phyloP scores from a whole-genome alignment of 2,113 vertebrate species.

The Prunella himalayana region DNA sequence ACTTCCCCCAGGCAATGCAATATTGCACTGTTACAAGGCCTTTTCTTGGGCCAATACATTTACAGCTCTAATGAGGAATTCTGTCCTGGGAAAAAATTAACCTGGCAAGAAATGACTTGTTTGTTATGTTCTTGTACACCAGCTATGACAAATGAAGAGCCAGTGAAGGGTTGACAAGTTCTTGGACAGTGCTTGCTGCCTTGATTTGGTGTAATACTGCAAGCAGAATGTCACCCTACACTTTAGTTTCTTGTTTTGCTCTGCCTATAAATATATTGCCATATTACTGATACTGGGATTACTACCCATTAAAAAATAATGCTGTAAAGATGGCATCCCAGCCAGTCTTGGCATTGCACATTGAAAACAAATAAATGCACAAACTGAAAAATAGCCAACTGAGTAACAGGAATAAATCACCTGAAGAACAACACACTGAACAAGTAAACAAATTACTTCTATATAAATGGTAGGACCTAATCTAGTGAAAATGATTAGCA shows the following conservation, averaged over 20 bases:
- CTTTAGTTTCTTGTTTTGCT: conserved; percentile 16
- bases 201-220: not conserved
- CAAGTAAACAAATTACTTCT: conserved; percentile 12
- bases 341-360: conserved; percentile 5
- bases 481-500: not conserved
- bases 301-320: conserved; percentile 48
- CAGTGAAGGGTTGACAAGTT: conserved; percentile 22
- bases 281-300: conserved; percentile 13
- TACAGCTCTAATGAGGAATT: conserved; percentile 21
- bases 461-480: not conserved
- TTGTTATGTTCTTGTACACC: conserved; percentile 2
- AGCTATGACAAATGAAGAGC: conserved; percentile 45
- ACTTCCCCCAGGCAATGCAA: not conserved
- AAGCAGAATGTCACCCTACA: not conserved
- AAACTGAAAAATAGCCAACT: conserved; percentile 49
- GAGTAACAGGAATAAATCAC: conserved; percentile 37
- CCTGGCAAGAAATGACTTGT: conserved; percentile 22
- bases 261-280: conserved; percentile 12
- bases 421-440: not conserved
- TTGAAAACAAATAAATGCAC: conserved; percentile 45
- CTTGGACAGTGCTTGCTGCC: conserved; percentile 20
- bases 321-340: conserved; percentile 27
- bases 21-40: not conserved
- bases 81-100: conserved; percentile 38
- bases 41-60: not conserved